Conservation (phyloP, 2,888 invertebrate genomes). For the Clivina fossor region DNA sequence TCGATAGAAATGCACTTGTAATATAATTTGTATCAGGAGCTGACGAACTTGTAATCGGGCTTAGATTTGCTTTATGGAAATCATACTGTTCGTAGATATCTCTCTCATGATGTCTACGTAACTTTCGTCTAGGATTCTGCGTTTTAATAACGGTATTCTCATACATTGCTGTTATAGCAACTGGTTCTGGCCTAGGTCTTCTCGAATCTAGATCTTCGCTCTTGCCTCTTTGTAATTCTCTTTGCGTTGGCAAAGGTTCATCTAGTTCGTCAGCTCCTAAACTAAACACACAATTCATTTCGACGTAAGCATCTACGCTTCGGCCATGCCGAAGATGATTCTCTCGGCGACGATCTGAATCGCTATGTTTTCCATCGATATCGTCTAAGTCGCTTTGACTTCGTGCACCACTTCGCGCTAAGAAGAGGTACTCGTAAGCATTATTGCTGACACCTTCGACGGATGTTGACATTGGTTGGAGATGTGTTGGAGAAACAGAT, state of each 20-base stretch:
- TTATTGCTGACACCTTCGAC: constrained; percentile 63
- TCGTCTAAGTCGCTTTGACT: constrained; percentile 74
- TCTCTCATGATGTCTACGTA: constrained; percentile 61
- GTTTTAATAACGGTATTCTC: constrained; percentile 72
- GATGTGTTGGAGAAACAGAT: constrained; percentile 82
- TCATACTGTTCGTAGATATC: constrained; percentile 65
- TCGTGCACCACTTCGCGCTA: constrained; percentile 66
- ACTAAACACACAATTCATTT: constrained; percentile 64
- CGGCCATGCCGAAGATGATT: constrained; percentile 66
- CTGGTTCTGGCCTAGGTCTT: constrained; percentile 61
- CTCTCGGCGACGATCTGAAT: constrained; percentile 53
- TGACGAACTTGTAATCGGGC: constrained; percentile 46
- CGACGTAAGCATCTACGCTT: constrained; percentile 77
- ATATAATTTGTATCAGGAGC: constrained; percentile 55
- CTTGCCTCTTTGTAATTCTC: constrained; percentile 52
- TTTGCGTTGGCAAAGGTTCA: constrained; percentile 42
- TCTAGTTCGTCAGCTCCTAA: constrained; percentile 52
- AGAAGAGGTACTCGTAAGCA: constrained; percentile 64
- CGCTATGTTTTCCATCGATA: constrained; percentile 58
- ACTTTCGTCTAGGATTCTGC: constrained; percentile 71
- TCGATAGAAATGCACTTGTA: constrained; percentile 59
- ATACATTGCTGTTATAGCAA: constrained; percentile 72
- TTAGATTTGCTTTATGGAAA: constrained; percentile 47
- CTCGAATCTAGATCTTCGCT: constrained; percentile 52
- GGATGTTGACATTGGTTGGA: constrained; percentile 61